Base-by-base conservation (phyloP, 2,888 invertebrate genomes). In the Ceramica pisi region DNA sequence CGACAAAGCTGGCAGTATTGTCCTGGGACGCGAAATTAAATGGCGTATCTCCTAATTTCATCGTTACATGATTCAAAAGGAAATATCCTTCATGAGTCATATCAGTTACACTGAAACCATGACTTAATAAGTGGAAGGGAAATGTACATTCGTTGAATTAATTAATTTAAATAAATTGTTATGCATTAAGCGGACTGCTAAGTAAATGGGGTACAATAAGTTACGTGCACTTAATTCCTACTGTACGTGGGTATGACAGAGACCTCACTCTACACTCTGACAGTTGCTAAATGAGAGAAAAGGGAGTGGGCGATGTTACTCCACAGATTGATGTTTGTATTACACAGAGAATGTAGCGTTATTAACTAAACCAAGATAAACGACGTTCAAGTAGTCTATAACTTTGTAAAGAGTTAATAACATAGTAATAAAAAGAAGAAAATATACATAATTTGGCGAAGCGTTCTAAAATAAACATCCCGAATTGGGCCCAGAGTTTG, bases 291-390 rank as follows among this genome's bases (percentile, higher is more conserved):
- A 89, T 88, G 88, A 87, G 80, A 83, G 85, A 87, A 79, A 76
- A 83, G 67, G 53, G 84, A 86, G 91, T 92, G 91, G 91, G 91
- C 87, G 92, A 87, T 81, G 75, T 51, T 74, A 88, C 82, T 85
- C 72, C 69, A 68, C 70, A 88, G 89, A 92, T 86, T 86, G 88
- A 91, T 90, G 86, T 85, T 85, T 87, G 87, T 86, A 89, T 90
- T 89, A 88, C 80, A 83, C 76, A 82, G 80, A 83, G 78, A 82
- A 82, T 71, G 67, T 65, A 72, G 73, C 78, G 77, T 73, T 77
- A 82, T 80, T 83, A 84, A 76, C 67, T 59, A 66, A 78, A 71
- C 48, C 48, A 77, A 72, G 44, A 55, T 55, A 53, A 72, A 71
- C 56, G 21, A 53, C 50, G 1, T n/a, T 8, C n/a, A 59, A 79